A percentile compares a stretch with the other conserved stretches of the same genome.
phyloP scores from a whole-genome alignment of 2,888 invertebrate species.

The Melieria crassipennis region DNA sequence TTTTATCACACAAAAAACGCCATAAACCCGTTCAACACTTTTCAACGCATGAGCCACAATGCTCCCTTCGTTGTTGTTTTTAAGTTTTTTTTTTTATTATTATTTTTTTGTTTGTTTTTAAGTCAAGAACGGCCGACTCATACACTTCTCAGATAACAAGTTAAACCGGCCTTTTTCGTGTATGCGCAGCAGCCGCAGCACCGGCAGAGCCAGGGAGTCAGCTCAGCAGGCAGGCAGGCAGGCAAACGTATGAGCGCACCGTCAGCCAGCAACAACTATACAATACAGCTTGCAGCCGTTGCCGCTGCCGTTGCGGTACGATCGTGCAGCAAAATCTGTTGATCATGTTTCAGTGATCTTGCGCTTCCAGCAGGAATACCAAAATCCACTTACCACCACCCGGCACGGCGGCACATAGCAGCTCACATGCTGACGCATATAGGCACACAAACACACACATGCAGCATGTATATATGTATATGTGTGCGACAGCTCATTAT shows the following conservation, averaged over 20 bases:
- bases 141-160: conserved; percentile 41
- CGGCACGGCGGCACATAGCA: background rate
- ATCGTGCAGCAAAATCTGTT: conserved; percentile 27
- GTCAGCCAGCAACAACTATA: conserved; percentile 11
- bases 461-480: background rate
- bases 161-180: conserved; percentile 39
- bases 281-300: conserved; percentile 17
- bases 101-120: conserved; percentile 15
- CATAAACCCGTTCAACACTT: conserved; percentile 15
- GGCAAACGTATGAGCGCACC: conserved; percentile 1
- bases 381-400: background rate
- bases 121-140: conserved; percentile 31
- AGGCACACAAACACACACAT: conserved; percentile 1
- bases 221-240: conserved; percentile 22
- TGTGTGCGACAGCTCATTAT: background rate
- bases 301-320: background rate
- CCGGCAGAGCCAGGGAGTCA: conserved; percentile 20
- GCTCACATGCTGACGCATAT: background rate
- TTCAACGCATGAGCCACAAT: conserved; percentile 26
- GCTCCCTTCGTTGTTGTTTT: conserved; percentile 23
- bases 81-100: background rate
- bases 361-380: conserved; percentile 2
- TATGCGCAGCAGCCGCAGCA: conserved; percentile 13
- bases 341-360: conserved; percentile 28
- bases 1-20: conserved; percentile 1